phyloP scores from a whole-genome alignment of 2,888 invertebrate species.

The Tetranychus truncatus region DNA sequence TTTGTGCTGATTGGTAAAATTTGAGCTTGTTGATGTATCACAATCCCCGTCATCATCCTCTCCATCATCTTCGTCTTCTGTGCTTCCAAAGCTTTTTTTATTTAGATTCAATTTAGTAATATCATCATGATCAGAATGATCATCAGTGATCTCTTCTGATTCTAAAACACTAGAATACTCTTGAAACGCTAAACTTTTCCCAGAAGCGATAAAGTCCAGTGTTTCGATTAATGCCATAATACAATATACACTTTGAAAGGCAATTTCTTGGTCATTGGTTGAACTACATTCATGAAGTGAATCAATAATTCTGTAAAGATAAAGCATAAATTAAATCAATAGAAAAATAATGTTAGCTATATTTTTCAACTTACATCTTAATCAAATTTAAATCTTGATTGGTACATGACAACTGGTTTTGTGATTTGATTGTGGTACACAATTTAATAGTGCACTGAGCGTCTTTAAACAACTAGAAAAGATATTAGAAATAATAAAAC shows the following conservation, averaged over 20 bases:
- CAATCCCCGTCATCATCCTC: background rate
- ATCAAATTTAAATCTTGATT: conserved; percentile 29
- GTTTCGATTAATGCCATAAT: conserved; percentile 52
- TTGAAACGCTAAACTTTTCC: conserved; percentile 47
- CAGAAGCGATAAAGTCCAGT: conserved; percentile 56
- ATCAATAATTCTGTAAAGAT: conserved; percentile 54
- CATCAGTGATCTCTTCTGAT: background rate
- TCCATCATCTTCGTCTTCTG: background rate
- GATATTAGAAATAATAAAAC: background rate
- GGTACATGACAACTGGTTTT: background rate
- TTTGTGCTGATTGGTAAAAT: background rate
- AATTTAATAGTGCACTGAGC: background rate
- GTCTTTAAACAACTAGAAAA: background rate
- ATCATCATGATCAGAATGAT: background rate
- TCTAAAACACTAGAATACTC: conserved; percentile 39
- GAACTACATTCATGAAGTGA: conserved; percentile 80
- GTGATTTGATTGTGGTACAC: conserved; percentile 11
- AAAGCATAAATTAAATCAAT: too few relatives aligned
- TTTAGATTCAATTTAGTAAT: background rate
- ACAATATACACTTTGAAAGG: conserved; percentile 32
- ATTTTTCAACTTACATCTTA: conserved; percentile 30
- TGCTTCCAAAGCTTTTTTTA: background rate
- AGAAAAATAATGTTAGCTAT: background rate
- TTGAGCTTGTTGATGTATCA: background rate
- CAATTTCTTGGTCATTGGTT: conserved; percentile 46